phyloP scores from a whole-genome alignment of 2,113 vertebrate species.

The Chionis minor region DNA sequence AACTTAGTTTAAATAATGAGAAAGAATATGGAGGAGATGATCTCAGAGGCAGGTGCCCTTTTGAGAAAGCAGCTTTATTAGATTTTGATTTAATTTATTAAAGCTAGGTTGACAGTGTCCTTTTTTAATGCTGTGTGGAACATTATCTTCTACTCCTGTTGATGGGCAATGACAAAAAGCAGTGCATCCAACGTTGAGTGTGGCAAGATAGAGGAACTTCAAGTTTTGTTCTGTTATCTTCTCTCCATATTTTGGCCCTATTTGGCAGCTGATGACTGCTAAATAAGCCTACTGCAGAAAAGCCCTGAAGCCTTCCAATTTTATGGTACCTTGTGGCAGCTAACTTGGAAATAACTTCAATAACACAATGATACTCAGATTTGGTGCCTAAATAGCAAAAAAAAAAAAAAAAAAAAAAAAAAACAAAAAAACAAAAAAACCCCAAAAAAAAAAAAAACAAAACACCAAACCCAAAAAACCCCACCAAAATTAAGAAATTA shows the following conservation, averaged over 20 bases:
- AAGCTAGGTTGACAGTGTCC: slow-evolving; percentile 2
- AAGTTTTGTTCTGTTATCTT: neutral
- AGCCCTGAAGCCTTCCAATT: neutral
- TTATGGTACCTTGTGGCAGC: neutral
- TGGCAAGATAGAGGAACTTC: neutral
- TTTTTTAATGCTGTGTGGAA: slow-evolving; percentile 37
- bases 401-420: neutral
- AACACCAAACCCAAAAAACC: too few species aligned
- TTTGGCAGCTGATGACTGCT: neutral
- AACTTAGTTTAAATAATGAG: slow-evolving; percentile 64
- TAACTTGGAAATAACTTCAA: neutral
- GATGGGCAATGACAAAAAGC: slow-evolving; percentile 24
- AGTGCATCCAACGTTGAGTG: neutral
- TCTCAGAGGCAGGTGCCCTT: slow-evolving; percentile 60
- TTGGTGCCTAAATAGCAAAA: neutral
- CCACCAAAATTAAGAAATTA: neutral
- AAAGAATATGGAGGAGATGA: slow-evolving; percentile 56
- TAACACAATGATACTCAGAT: neutral
- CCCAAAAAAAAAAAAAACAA: too few species aligned
- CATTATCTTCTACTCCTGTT: slow-evolving; percentile 18
- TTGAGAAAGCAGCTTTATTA: slow-evolving; percentile 61
- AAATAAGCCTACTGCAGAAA: neutral
- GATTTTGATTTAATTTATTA: slow-evolving; percentile 53
- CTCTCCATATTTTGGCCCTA: neutral
- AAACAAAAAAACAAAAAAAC: too few species aligned